phyloP scores from a whole-genome alignment of 2,113 vertebrate genomes.

The Phoxinus phoxinus region DNA sequence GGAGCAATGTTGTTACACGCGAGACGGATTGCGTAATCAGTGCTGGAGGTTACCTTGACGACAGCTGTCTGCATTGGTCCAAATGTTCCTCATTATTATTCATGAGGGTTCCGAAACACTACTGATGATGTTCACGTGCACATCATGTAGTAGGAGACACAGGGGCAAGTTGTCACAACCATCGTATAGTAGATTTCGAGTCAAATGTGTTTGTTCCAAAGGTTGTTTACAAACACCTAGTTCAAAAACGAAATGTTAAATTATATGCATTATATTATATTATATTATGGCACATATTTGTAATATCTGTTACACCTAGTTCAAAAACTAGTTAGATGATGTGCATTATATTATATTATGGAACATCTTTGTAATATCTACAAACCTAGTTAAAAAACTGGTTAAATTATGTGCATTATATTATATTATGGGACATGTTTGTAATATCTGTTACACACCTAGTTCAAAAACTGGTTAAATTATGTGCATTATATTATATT shows the following conservation, averaged over 20 bases:
- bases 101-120: too few relatives aligned
- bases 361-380: not conserved
- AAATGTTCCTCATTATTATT: slow-evolving; percentile 12
- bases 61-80: slow-evolving; percentile 44
- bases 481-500: not conserved
- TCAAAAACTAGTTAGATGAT: too few relatives aligned
- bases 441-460: not conserved
- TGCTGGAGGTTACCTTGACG: slow-evolving; percentile 38
- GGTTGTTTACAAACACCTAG: not conserved
- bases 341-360: too few relatives aligned
- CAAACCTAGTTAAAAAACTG: not conserved
- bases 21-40: slow-evolving; percentile 35
- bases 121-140: not conserved
- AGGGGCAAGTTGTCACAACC: slow-evolving; percentile 1
- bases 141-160: not conserved
- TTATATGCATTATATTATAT: not conserved
- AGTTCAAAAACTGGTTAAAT: not conserved
- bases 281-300: not conserved
- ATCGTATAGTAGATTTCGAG: not conserved
- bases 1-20: not conserved
- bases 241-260: not conserved
- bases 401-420: too few relatives aligned
- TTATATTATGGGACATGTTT: too few relatives aligned
- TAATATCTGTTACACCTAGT: not conserved
- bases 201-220: not conserved